Evolutionary conservation across 2,113 vertebrate species (phyloP).

Genomic region (Stegostoma tigrinum): DNA sequence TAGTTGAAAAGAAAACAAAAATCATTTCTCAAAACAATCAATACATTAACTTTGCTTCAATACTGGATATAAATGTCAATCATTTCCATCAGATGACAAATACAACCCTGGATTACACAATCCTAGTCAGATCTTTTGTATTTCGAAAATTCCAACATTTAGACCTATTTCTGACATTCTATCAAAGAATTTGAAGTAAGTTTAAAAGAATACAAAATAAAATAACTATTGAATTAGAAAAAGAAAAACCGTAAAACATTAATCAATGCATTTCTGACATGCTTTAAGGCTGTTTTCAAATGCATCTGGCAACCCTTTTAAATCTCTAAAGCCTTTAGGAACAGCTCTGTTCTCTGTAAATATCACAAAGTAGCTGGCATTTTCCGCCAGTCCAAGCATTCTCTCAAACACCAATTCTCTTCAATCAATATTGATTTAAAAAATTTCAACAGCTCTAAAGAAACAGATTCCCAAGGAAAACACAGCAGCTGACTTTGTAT

Average conservation of each 20-base stretch:
- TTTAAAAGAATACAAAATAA: not conserved
- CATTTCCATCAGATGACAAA: not conserved
- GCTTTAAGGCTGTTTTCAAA: slow-evolving; percentile 5
- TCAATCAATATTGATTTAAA: slow-evolving; percentile 32
- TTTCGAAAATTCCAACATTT: not conserved
- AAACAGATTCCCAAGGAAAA: slow-evolving; percentile 32
- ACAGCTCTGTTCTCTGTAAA: slow-evolving; percentile 15
- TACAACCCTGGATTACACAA: not conserved
- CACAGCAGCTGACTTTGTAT: slow-evolving; percentile 26
- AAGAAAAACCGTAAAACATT: not conserved
- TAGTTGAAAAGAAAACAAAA: not conserved
- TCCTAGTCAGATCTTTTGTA: not conserved
- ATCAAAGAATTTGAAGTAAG: not conserved
- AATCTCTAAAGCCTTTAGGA: not conserved
- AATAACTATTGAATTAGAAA: not conserved
- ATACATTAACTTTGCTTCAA: not conserved
- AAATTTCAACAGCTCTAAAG: slow-evolving; percentile 31
- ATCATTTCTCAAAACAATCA: not conserved
- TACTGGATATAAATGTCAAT: not conserved
- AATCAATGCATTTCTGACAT: not conserved
- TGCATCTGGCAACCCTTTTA: not conserved
- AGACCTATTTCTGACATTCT: not conserved
- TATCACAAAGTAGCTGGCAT: slow-evolving; percentile 8
- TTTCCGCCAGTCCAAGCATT: not conserved
- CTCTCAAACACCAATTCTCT: slow-evolving; percentile 36